Evolutionary conservation across 2,797 vertebrate species (phyloP).

Genomic region (Ctenosaura bakeri): DNA sequence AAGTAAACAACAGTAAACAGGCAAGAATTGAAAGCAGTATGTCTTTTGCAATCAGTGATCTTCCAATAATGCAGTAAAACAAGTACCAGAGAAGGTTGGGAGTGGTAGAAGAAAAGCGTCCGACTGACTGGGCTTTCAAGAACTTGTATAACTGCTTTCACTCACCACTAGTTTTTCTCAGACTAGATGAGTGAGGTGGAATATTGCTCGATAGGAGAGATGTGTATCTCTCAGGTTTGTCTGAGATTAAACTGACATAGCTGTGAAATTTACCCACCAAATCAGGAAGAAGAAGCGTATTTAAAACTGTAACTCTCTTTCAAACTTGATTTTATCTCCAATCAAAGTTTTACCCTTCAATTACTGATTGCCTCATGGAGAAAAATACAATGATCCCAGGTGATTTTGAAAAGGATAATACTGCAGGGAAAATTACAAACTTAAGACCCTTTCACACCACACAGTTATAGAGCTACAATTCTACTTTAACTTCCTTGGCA

Average conservation of each 20-base stretch:
- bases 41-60: neutral
- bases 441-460: neutral
- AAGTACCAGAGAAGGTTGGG: neutral
- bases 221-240: neutral
- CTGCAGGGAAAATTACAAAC: neutral
- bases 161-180: neutral
- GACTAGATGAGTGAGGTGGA: too few species aligned
- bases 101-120: neutral
- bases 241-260: neutral
- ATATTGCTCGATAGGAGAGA: neutral
- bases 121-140: neutral
- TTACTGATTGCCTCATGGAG: neutral
- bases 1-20: neutral
- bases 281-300: neutral
- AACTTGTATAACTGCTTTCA: neutral
- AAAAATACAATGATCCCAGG: neutral
- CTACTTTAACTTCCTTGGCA: too few species aligned
- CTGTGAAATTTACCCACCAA: neutral
- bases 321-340: too few species aligned
- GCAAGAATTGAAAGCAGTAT: neutral
- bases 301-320: too few species aligned
- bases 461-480: too few species aligned
- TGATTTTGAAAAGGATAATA: neutral
- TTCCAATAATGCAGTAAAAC: conserved; percentile 11
- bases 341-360: neutral